phyloP scores from a whole-genome alignment of 2,888 invertebrate species.

The Sinelater perroti region DNA sequence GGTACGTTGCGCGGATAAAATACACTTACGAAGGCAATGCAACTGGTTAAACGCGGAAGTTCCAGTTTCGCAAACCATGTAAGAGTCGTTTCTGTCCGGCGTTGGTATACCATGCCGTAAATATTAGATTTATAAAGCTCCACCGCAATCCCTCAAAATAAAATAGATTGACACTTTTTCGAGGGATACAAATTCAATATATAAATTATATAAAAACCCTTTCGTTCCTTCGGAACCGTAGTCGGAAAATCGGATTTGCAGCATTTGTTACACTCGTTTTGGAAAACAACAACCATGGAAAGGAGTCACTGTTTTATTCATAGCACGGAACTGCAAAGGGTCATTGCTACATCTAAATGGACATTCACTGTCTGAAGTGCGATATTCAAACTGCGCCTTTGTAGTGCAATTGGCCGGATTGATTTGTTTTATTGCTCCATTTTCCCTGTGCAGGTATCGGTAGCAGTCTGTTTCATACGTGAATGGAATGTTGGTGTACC shows the following conservation, averaged over 20 bases:
- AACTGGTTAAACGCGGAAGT: too few relatives aligned
- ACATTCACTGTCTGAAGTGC: conserved; percentile 32
- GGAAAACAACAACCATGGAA: conserved; percentile 22
- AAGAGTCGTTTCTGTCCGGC: too few relatives aligned
- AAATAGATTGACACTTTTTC: too few relatives aligned
- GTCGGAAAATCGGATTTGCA: conserved; percentile 10
- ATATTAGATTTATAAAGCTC: too few relatives aligned
- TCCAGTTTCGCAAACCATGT: background rate
- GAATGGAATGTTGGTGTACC: conserved; percentile 13
- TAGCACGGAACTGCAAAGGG: conserved; percentile 31
- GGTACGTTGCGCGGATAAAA: background rate
- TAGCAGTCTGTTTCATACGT: conserved; percentile 29
- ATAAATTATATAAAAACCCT: conserved; percentile 1
- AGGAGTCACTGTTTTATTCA: conserved; percentile 31
- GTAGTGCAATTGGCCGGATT: conserved; percentile 33
- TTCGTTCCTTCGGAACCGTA: background rate
- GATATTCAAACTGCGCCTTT: conserved; percentile 33
- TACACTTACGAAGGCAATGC: background rate
- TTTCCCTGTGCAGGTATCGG: conserved; percentile 26
- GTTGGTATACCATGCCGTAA: too few relatives aligned
- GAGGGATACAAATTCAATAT: background rate
- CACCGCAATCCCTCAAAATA: too few relatives aligned
- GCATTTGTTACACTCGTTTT: conserved; percentile 19
- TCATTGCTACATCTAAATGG: conserved; percentile 33
- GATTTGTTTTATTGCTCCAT: conserved; percentile 34